phyloP scores from a whole-genome alignment of 53 echinoderm and acorn worm species.

The Hippasteria phrygiana region DNA sequence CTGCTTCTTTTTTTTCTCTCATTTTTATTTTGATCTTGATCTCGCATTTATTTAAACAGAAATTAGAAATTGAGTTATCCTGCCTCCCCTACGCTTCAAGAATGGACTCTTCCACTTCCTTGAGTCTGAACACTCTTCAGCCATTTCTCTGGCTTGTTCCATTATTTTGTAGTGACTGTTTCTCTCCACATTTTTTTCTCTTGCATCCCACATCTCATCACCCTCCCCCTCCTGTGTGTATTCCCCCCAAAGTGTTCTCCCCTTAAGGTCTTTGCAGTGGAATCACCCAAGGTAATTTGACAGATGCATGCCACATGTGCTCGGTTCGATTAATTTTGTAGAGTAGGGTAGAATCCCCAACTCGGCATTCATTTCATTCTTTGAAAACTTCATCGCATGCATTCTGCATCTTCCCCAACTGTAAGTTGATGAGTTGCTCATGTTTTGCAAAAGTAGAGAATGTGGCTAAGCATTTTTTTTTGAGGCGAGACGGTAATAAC shows the following conservation, averaged over 20 bases:
- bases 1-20: neutral
- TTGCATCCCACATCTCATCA: slow-evolving; percentile 29
- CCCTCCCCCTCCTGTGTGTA: slow-evolving; percentile 28
- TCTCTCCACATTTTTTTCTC: slow-evolving; percentile 38
- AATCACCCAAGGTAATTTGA: slow-evolving; percentile 59
- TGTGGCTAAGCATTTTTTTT: neutral
- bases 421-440: neutral
- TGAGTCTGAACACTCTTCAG: neutral
- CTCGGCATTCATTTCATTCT: neutral
- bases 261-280: slow-evolving; percentile 54
- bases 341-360: slow-evolving; percentile 22
- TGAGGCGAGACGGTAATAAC: no score
- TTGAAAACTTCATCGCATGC: neutral
- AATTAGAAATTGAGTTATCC: neutral
- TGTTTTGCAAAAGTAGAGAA: neutral
- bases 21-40: slow-evolving; percentile 5
- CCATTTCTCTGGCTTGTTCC: slow-evolving; percentile 3
- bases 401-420: neutral
- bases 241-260: slow-evolving; percentile 43
- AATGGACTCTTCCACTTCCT: slow-evolving; percentile 20
- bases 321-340: slow-evolving; percentile 42
- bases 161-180: slow-evolving; percentile 47
- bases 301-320: slow-evolving; percentile 39
- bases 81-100: neutral
- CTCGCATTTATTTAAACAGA: neutral